phyloP scores from a whole-genome alignment of 2,888 invertebrate genomes.

The Drosophila fulvimacula region DNA sequence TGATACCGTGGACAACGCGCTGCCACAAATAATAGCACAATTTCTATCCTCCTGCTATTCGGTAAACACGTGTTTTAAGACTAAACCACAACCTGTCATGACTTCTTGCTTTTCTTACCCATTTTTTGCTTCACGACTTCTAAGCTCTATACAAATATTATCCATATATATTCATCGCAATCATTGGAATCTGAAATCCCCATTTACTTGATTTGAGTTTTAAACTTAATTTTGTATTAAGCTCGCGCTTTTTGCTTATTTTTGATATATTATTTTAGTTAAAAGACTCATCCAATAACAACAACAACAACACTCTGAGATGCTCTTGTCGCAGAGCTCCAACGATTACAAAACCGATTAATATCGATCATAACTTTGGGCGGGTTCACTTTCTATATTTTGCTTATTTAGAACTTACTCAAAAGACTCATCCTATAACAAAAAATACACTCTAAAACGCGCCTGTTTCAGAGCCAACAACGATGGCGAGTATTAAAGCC shows the following conservation, averaged over 20 bases:
- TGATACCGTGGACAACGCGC: slow-evolving; percentile 86
- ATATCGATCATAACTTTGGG: slow-evolving; percentile 19
- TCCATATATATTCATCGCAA: neutral
- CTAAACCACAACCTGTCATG: neutral
- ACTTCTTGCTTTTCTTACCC: too few species aligned
- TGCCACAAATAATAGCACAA: slow-evolving; percentile 84
- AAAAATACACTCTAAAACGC: slow-evolving; percentile 38
- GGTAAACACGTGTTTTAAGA: slow-evolving; percentile 83
- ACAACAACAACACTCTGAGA: slow-evolving; percentile 35
- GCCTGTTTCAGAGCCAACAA: slow-evolving; percentile 37
- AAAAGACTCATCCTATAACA: slow-evolving; percentile 3
- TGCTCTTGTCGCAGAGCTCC: slow-evolving; percentile 41
- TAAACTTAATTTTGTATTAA: slow-evolving; percentile 39
- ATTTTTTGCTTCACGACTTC: neutral
- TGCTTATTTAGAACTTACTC: neutral
- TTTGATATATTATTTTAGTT: slow-evolving; percentile 2
- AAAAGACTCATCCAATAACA: slow-evolving; percentile 3
- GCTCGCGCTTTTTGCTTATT: slow-evolving; percentile 43
- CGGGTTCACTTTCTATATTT: slow-evolving; percentile 2
- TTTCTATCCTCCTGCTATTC: slow-evolving; percentile 84
- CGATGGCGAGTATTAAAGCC: slow-evolving; percentile 11
- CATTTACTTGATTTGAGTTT: slow-evolving; percentile 69
- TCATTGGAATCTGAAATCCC: slow-evolving; percentile 22
- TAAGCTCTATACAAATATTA: slow-evolving; percentile 7
- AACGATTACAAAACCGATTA: slow-evolving; percentile 15